A percentile compares a stretch with the other conserved stretches of the same genome.
Conservation (phyloP, 2,797 vertebrate species). For the Tamandua tetradactyla region DNA sequence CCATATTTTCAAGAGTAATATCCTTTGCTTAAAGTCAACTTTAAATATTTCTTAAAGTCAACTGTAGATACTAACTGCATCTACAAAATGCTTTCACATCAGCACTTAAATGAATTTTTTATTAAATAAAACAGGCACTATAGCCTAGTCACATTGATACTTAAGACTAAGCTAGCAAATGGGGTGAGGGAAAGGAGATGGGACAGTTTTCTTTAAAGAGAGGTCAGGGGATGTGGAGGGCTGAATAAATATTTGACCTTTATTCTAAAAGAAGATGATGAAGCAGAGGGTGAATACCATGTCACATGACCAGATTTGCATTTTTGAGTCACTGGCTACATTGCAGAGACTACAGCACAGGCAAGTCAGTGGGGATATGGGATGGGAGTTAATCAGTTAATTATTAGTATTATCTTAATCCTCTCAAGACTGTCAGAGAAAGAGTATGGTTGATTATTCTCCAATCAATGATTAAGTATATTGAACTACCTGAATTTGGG, state of each 20-base stretch:
- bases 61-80: too few relatives aligned
- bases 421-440: neutral
- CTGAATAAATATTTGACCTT: neutral
- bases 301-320: neutral
- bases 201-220: neutral
- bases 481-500: neutral
- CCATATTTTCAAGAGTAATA: too few relatives aligned
- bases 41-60: too few relatives aligned
- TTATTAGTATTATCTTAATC: neutral
- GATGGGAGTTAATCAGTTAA: neutral
- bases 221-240: neutral
- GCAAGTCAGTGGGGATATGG: neutral
- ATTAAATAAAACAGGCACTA: too few relatives aligned
- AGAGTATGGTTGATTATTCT: neutral
- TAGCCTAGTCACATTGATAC: too few relatives aligned
- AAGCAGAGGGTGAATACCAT: neutral
- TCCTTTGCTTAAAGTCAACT: too few relatives aligned
- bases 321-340: constrained; percentile 15
- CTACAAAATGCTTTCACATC: too few relatives aligned
- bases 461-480: neutral
- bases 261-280: neutral
- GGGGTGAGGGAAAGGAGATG: too few relatives aligned
- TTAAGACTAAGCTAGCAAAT: too few relatives aligned
- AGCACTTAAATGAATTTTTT: too few relatives aligned
- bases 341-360: neutral